Evolutionary conservation across 2,797 vertebrate species (phyloP).

Genomic region (Lepus townsendii): DNA sequence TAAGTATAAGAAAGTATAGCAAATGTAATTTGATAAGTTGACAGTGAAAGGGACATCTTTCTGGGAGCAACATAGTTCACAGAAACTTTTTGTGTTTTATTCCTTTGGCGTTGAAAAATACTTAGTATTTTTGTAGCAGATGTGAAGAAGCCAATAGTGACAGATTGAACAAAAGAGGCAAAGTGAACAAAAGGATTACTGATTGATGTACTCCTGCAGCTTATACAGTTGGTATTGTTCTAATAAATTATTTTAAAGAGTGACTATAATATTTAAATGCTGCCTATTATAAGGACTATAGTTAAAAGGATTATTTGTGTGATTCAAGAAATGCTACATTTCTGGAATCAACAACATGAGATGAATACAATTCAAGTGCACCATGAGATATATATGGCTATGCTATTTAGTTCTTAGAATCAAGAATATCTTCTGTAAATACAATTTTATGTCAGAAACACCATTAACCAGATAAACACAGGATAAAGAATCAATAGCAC

Average conservation of each 20-base stretch:
- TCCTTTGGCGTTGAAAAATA: not conserved
- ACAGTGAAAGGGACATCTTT: not conserved
- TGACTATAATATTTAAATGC: not conserved
- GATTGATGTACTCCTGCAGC: rapidly evolving
- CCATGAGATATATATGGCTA: not conserved
- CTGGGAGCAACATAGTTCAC: not conserved
- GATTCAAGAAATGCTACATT: not conserved
- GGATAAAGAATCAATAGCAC: not conserved
- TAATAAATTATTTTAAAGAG: not conserved
- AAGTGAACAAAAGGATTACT: not conserved
- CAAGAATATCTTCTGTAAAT: not conserved
- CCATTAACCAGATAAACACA: not conserved
- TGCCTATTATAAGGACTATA: not conserved
- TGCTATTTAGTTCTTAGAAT: not conserved
- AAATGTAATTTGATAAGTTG: not conserved
- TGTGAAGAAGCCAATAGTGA: not conserved
- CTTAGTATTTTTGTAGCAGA: not conserved
- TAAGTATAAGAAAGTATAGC: not conserved
- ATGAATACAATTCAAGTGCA: not conserved
- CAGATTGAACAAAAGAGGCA: not conserved
- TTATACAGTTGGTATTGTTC: not conserved
- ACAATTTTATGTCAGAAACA: not conserved
- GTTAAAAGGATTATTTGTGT: not conserved
- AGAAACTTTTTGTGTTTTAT: not conserved
- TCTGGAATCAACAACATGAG: not conserved